Evolutionary conservation across 2,888 invertebrate genomes (phyloP).

Genomic region (Mystacides longicornis): DNA sequence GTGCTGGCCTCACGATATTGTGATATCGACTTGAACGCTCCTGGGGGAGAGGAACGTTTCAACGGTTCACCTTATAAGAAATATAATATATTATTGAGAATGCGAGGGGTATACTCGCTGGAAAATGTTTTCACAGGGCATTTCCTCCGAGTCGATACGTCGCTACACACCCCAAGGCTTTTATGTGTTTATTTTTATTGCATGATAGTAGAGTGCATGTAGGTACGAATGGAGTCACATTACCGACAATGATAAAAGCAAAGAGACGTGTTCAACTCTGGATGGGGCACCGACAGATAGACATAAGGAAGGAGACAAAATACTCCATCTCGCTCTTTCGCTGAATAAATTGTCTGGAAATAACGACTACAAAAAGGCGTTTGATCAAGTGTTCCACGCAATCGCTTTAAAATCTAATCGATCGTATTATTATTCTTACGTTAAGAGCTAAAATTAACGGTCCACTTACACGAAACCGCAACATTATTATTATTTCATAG

Average conservation of each 20-base stretch:
- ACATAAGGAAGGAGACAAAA: too few relatives aligned
- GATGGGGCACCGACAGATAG: background rate
- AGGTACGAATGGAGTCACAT: background rate
- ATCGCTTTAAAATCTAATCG: too few relatives aligned
- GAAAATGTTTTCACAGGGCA: slow-evolving; percentile 2
- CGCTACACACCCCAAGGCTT: too few relatives aligned
- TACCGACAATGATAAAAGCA: slow-evolving; percentile 1
- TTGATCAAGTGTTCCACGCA: too few relatives aligned
- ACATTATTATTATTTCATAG: too few relatives aligned
- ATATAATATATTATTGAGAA: background rate
- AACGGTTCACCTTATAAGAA: background rate
- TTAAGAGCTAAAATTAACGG: too few relatives aligned
- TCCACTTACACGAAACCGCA: too few relatives aligned
- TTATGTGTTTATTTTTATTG: slow-evolving; percentile 3
- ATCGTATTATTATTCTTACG: too few relatives aligned
- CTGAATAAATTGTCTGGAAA: slow-evolving; percentile 8
- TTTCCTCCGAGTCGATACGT: too few relatives aligned
- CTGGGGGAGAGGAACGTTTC: background rate
- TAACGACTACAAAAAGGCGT: slow-evolving; percentile 1
- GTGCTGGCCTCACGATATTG: background rate
- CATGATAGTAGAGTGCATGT: background rate
- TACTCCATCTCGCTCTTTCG: too few relatives aligned
- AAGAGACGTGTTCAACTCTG: background rate
- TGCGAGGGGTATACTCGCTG: background rate
- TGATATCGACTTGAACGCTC: slow-evolving; percentile 2